These are phyloP conservation scores for Eutolmus rufibarbis DNA, from an alignment of 2,888 invertebrate genomes.

Conservation along the genomic window DNA sequence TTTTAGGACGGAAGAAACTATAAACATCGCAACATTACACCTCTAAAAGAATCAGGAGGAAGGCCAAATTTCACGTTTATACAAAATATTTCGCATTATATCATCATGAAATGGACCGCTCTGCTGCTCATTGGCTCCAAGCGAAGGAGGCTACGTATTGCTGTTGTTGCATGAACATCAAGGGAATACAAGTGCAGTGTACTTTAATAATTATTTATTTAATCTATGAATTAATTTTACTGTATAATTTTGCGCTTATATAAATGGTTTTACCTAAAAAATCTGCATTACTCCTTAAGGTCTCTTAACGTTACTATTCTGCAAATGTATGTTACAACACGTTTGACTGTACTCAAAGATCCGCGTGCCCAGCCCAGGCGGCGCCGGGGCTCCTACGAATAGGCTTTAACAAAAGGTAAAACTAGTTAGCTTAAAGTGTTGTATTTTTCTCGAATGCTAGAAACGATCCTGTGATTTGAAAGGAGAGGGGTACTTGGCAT, in stretches of 20 bases:
- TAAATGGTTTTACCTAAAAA: conserved; percentile 34
- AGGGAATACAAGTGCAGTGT: conserved; percentile 37
- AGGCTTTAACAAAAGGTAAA: conserved; percentile 2
- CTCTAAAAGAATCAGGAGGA: background rate
- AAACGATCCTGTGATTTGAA: background rate
- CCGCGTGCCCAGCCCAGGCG: background rate
- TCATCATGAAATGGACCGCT: background rate
- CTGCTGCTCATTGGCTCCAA: background rate
- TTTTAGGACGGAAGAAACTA: background rate
- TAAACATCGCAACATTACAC: background rate
- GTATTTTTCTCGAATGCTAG: background rate
- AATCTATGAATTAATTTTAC: conserved; percentile 35
- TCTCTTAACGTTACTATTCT: conserved; percentile 11
- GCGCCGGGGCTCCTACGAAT: background rate
- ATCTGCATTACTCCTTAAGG: conserved; percentile 19
- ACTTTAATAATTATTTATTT: conserved; percentile 35
- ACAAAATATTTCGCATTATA: background rate
- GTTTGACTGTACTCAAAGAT: conserved; percentile 12
- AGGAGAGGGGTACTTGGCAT: conserved; percentile 16
- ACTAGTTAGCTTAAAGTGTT: conserved; percentile 20
- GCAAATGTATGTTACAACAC: conserved; percentile 25
- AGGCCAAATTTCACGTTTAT: background rate
- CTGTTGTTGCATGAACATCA: conserved; percentile 5
- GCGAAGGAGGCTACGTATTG: background rate
- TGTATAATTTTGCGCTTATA: conserved; percentile 37